phyloP scores from a whole-genome alignment of 2,888 invertebrate genomes.

The Graphium colonna region DNA sequence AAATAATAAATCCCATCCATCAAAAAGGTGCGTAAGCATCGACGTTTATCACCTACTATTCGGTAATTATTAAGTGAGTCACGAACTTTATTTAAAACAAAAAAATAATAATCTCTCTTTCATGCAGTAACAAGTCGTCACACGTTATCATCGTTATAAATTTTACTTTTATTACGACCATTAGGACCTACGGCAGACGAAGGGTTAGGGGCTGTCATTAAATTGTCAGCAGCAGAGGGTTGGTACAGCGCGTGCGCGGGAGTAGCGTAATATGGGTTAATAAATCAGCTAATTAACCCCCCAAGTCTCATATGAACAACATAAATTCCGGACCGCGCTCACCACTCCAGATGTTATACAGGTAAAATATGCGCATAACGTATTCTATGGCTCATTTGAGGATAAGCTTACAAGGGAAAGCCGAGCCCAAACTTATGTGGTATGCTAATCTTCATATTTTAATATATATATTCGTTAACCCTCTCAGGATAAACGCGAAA shows the following conservation, averaged over 20 bases:
- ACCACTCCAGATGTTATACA: conserved; percentile 62
- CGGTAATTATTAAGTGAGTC: conserved; percentile 10
- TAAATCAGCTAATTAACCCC: conserved; percentile 77
- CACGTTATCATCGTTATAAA: conserved; percentile 39
- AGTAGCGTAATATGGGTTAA: conserved; percentile 62
- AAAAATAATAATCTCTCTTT: conserved; percentile 13
- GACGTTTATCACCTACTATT: background rate
- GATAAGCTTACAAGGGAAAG: conserved; percentile 20
- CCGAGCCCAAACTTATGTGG: conserved; percentile 21
- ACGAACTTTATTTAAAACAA: conserved; percentile 13
- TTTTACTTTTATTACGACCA: conserved; percentile 46
- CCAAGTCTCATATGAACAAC: conserved; percentile 71
- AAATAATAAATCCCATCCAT: too few relatives aligned
- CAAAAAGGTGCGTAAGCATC: background rate
- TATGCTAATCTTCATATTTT: conserved; percentile 17
- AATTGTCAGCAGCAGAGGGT: conserved; percentile 63
- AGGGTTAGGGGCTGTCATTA: conserved; percentile 44
- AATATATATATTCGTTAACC: conserved; percentile 14
- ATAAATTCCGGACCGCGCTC: conserved; percentile 70
- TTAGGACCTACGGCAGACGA: conserved; percentile 32
- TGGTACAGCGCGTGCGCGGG: conserved; percentile 56
- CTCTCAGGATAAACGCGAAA: conserved; percentile 1
- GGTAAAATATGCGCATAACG: conserved; percentile 62
- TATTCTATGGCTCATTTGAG: conserved; percentile 33
- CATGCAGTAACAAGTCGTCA: conserved; percentile 30